Evolutionary conservation across 92 coral and sea anemone genomes (phyloP).

Genomic region (Muricea muricata): DNA sequence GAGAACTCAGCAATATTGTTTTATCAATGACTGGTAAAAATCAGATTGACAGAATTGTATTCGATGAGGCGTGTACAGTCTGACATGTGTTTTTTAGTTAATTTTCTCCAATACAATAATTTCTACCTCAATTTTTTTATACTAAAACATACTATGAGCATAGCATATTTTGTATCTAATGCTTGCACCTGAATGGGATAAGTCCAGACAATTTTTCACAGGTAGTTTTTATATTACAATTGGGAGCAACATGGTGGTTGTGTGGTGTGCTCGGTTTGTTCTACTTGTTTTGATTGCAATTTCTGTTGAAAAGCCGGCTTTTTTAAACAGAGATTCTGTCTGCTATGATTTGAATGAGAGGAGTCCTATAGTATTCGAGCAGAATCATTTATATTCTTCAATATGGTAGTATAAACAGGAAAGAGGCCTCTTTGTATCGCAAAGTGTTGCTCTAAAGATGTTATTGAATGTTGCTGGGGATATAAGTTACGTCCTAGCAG

Average conservation of each 20-base stretch:
- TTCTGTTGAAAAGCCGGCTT: conserved; percentile 1
- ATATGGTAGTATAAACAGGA: conserved; percentile 5
- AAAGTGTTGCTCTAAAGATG: conserved; percentile 14
- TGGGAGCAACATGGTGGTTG: not conserved
- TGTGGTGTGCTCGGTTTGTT: conserved; percentile 2
- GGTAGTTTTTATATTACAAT: too few species aligned
- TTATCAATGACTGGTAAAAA: not conserved
- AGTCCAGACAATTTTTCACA: too few species aligned
- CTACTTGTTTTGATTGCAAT: not conserved
- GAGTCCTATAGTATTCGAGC: not conserved
- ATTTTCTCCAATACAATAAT: too few species aligned
- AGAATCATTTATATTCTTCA: conserved; percentile 1
- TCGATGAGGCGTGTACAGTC: conserved; percentile 45
- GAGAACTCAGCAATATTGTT: not conserved
- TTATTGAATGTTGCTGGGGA: conserved; percentile 19
- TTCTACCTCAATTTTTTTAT: too few species aligned
- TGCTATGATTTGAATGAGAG: not conserved
- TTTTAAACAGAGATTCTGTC: not conserved
- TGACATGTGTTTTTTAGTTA: too few species aligned
- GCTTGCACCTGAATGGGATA: too few species aligned
- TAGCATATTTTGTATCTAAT: too few species aligned
- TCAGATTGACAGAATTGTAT: conserved; percentile 47
- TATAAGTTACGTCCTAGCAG: conserved; percentile 10
- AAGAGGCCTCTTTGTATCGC: conserved; percentile 13
- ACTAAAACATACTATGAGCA: too few species aligned